phyloP scores from a whole-genome alignment of 2,113 vertebrate genomes.

The Elephas maximus region DNA sequence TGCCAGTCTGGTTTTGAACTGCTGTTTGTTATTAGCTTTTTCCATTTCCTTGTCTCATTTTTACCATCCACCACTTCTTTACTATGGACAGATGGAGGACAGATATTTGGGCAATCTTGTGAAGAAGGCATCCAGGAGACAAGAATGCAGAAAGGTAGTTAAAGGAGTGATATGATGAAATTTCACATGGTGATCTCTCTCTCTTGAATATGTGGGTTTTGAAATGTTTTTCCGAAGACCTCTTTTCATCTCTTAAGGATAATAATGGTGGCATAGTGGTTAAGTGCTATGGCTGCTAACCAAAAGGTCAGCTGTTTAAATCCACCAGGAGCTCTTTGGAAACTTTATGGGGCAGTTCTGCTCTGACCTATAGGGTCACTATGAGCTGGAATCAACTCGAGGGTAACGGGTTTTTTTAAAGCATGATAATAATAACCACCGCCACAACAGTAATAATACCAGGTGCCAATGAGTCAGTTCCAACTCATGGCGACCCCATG shows the following conservation, averaged over 20 bases:
- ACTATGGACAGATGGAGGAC: constrained; percentile 75
- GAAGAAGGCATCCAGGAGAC: neutral
- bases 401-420: too few relatives aligned
- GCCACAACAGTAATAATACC: neutral
- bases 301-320: too few relatives aligned
- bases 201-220: neutral
- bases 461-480: neutral
- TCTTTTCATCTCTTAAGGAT: neutral
- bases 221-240: neutral
- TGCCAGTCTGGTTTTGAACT: constrained; percentile 61
- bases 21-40: constrained; percentile 56
- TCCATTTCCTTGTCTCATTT: constrained; percentile 61
- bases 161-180: neutral
- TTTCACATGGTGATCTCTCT: neutral
- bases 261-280: too few relatives aligned
- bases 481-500: neutral
- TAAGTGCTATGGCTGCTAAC: too few relatives aligned
- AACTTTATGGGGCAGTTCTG: too few relatives aligned
- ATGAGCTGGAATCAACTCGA: too few relatives aligned
- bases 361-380: too few relatives aligned
- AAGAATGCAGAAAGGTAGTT: neutral
- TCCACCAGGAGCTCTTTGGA: too few relatives aligned
- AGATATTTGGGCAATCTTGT: neutral
- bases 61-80: constrained; percentile 15
- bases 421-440: too few relatives aligned